phyloP scores from a whole-genome alignment of 2,888 invertebrate species.

The Acleris emargana region DNA sequence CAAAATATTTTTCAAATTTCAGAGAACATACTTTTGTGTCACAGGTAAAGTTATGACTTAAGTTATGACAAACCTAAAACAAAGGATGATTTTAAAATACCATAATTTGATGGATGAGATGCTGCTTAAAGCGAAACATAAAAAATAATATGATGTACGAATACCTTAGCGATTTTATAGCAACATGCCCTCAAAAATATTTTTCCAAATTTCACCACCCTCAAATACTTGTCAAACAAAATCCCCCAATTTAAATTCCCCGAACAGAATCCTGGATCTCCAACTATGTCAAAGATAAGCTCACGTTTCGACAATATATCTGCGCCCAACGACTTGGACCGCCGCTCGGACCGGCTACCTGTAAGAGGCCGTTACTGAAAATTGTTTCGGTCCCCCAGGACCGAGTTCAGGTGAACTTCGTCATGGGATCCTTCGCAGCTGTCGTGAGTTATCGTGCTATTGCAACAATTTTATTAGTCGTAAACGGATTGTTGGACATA shows the following conservation, averaged over 20 bases:
- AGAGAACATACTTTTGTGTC: too few relatives aligned
- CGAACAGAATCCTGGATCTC: conserved; percentile 31
- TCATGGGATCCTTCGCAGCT: conserved; percentile 68
- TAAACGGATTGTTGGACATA: conserved; percentile 47
- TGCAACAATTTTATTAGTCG: conserved; percentile 63
- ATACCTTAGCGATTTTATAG: too few relatives aligned
- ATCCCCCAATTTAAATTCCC: conserved; percentile 19
- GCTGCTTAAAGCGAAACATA: too few relatives aligned
- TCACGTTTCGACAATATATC: conserved; percentile 73
- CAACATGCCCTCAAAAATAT: too few relatives aligned
- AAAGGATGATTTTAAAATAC: too few relatives aligned
- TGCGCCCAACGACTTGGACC: conserved; percentile 58
- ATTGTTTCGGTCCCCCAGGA: conserved; percentile 66
- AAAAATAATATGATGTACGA: too few relatives aligned
- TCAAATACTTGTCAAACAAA: background rate
- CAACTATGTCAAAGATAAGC: conserved; percentile 40
- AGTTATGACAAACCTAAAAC: too few relatives aligned
- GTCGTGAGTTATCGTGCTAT: conserved; percentile 68
- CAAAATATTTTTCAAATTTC: too few relatives aligned
- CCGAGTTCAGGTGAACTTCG: conserved; percentile 50
- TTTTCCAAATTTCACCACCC: background rate
- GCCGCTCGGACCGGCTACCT: conserved; percentile 35
- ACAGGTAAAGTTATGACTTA: too few relatives aligned
- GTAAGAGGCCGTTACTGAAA: conserved; percentile 45
- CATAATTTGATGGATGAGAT: too few relatives aligned